These are phyloP conservation scores for Laticauda laticaudata DNA, from an alignment of 2,113 vertebrate genomes.

Conservation along the genomic window DNA sequence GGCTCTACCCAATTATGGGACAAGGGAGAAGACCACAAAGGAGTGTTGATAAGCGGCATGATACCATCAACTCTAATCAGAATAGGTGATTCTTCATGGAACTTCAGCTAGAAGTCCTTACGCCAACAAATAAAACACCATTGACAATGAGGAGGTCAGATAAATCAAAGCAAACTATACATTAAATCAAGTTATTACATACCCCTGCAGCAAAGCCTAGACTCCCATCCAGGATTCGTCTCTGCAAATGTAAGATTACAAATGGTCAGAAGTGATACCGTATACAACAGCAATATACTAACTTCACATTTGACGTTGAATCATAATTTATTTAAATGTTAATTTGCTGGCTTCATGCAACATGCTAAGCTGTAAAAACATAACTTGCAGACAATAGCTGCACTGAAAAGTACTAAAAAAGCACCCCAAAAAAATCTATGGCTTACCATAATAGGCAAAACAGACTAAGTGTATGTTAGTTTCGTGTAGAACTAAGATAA, in stretches of 20 bases:
- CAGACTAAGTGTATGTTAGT: fast-evolving
- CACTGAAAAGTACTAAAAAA: background rate
- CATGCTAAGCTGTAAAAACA: background rate
- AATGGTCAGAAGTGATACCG: background rate
- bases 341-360: background rate
- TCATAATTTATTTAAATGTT: background rate
- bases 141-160: background rate
- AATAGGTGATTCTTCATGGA: fast-evolving
- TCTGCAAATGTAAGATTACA: conserved; percentile 70
- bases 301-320: background rate
- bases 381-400: background rate
- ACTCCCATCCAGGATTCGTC: conserved; percentile 91
- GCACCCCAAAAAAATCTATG: background rate
- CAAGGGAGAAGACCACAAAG: background rate
- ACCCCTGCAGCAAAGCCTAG: conserved; percentile 97
- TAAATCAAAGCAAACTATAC: fast-evolving
- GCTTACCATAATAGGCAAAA: background rate
- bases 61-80: background rate
- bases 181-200: conserved; percentile 53
- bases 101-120: fast-evolving
- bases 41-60: background rate
- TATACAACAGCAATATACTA: background rate
- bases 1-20: background rate
- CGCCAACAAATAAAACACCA: fast-evolving
- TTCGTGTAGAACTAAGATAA: background rate